Evolutionary conservation across 2,888 invertebrate species (phyloP), one percentile per base, ranked within the genome.

Genomic region (Anodontia alba): DNA sequence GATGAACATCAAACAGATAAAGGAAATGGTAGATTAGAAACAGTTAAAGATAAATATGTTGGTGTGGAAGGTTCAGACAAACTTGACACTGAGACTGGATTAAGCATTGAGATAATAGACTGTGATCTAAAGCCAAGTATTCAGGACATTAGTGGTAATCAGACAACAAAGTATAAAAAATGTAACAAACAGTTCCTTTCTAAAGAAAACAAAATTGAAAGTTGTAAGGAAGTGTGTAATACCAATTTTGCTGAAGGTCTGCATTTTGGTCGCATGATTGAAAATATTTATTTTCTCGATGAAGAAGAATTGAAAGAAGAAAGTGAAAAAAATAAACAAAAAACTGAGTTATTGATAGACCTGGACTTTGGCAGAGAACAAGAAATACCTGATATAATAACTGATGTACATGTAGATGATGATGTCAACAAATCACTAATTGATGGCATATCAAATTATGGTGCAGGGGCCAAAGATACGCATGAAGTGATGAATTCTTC

Each of bases 281-380:
- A 62, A 62, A 62, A 62, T 17, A 33, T 62, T 62, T 62, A 33
- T 33, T 62, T 62, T 33, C 62, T 62, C 33, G 62, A 62, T 62
- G 62, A 62, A 62, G 62, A 62, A 2, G 62, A 33, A 33, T 62
- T 62, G 33, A 62, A 33, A 62, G 33, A 33, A 62, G 62, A 62
- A 33, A 31, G 33, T 62, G 62, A 62, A 33, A 62, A 31, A 20
- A 33, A 33, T 33, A 62, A 62, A 62, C 62, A 62, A 20, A 62
- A 62, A 20, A 3, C 20, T 62, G 62, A 31, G 33, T 62, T 62
- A 23, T 29, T 62, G 31, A 62, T 20, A 15, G 33, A 62, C 17
- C 33, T 62, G 12, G 33, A 20, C 1, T 10, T 7, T 62, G 62
- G 29, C 1, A 31, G 29, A 29, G 26, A 46, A 46, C 46, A 46